Conservation (phyloP, 2,113 vertebrate species). For the Scomber scombrus region DNA sequence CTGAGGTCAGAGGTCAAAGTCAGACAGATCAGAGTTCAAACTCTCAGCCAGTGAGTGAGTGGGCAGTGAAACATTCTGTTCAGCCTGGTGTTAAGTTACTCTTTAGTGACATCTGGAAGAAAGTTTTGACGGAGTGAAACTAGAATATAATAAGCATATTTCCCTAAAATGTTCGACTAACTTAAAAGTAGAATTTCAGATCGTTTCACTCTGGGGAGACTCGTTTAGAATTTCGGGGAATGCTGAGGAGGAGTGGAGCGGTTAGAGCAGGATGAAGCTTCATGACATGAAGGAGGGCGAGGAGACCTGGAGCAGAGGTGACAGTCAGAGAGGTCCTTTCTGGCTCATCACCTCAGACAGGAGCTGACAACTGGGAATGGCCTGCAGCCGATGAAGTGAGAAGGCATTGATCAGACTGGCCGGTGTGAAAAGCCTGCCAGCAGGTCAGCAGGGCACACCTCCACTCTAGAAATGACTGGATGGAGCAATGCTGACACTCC, state of each 20-base stretch:
- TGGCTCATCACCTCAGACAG: slow-evolving; percentile 45
- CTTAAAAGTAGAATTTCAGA: neutral
- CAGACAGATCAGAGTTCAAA: too few species aligned
- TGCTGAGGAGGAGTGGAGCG: neutral
- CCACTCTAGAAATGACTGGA: neutral
- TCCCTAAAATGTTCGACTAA: too few species aligned
- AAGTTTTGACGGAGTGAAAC: too few species aligned
- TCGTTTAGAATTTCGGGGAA: neutral
- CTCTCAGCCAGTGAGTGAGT: too few species aligned
- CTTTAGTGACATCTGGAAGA: too few species aligned
- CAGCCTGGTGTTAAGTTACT: too few species aligned
- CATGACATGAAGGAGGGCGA: neutral
- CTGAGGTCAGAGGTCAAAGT: too few species aligned
- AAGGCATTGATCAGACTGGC: slow-evolving; percentile 56
- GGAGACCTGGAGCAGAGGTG: slow-evolving; percentile 14
- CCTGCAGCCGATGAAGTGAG: slow-evolving; percentile 39
- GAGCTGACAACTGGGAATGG: slow-evolving; percentile 53
- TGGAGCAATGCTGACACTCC: neutral
- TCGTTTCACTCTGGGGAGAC: neutral
- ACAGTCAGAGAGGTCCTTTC: slow-evolving; percentile 20
- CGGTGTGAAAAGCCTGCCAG: slow-evolving; percentile 43
- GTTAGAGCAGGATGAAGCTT: neutral
- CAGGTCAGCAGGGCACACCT: slow-evolving; percentile 12
- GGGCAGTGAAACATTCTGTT: too few species aligned
- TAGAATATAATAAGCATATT: too few species aligned